phyloP scores from a whole-genome alignment of 2,113 vertebrate species.

The Steatornis caripensis region DNA sequence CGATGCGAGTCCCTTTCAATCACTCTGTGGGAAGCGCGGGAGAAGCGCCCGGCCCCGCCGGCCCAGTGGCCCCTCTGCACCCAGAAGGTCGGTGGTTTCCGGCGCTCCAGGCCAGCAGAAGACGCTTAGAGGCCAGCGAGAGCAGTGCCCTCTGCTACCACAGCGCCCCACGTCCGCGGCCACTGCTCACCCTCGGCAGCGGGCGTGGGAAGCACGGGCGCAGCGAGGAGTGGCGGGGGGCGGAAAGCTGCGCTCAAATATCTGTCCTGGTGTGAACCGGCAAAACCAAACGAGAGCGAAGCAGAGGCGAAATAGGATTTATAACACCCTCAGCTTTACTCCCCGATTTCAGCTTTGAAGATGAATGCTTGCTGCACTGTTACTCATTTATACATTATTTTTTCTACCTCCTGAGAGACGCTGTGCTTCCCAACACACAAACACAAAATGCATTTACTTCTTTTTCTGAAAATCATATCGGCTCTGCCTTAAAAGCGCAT shows the following conservation, averaged over 20 bases:
- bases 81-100: fast-evolving
- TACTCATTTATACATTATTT: constrained; percentile 50
- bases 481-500: not conserved
- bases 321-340: constrained; percentile 19
- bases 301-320: constrained; percentile 40
- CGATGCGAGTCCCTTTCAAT: fast-evolving
- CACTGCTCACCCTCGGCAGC: not conserved
- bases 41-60: not conserved
- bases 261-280: not conserved
- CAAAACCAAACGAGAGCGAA: not conserved
- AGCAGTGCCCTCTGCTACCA: not conserved
- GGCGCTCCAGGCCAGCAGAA: not conserved
- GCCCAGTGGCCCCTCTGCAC: not conserved
- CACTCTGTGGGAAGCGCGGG: not conserved
- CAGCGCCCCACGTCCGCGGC: fast-evolving
- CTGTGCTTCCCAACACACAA: not conserved
- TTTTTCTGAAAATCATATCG: not conserved
- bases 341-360: constrained; percentile 45
- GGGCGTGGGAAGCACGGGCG: not conserved
- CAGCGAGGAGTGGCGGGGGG: fast-evolving
- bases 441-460: not conserved
- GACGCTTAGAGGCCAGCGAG: not conserved
- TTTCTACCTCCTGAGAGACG: constrained; percentile 8
- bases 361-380: constrained; percentile 36
- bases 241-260: not conserved